Percentiles rank a stretch among this genome's conserved stretches.
phyloP scores from a whole-genome alignment of 1,140 invertebrate genomes.

The Idris sp. region DNA sequence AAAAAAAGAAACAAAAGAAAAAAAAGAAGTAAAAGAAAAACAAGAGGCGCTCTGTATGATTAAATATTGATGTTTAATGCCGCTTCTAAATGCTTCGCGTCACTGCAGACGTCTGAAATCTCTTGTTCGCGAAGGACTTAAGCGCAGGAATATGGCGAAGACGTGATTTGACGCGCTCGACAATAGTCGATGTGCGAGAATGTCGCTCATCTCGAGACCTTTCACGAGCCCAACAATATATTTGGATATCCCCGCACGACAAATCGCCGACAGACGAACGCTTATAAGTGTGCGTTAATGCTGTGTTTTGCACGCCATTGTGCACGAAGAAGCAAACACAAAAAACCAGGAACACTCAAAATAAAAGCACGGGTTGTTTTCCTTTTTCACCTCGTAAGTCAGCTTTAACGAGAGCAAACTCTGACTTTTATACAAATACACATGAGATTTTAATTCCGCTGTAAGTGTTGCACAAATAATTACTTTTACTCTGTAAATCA shows the following conservation, averaged over 20 bases:
- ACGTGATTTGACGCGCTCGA: constrained; percentile 64
- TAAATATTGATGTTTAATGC: constrained; percentile 55
- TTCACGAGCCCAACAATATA: constrained; percentile 63
- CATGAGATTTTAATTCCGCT: too few species aligned
- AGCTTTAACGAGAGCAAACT: constrained; percentile 1
- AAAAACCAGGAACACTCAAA: constrained; percentile 30
- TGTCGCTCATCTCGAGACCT: constrained; percentile 58
- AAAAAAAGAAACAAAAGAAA: too few species aligned
- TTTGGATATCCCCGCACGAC: constrained; percentile 66
- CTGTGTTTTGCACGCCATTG: constrained; percentile 51
- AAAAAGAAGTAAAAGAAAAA: too few species aligned
- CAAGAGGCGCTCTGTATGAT: constrained; percentile 37
- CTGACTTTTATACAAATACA: too few species aligned
- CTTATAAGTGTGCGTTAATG: constrained; percentile 63
- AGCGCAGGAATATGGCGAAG: constrained; percentile 55
- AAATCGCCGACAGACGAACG: constrained; percentile 57
- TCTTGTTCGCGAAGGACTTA: constrained; percentile 62
- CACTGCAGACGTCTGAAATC: constrained; percentile 56
- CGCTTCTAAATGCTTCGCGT: constrained; percentile 37
- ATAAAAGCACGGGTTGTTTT: constrained; percentile 19
- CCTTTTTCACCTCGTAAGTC: background rate
- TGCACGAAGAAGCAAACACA: constrained; percentile 43
- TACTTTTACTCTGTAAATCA: too few species aligned
- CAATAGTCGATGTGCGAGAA: constrained; percentile 63
- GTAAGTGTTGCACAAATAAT: too few species aligned